Base-by-base conservation (phyloP, 2,888 invertebrate genomes). In the Ormyrus thymus region DNA sequence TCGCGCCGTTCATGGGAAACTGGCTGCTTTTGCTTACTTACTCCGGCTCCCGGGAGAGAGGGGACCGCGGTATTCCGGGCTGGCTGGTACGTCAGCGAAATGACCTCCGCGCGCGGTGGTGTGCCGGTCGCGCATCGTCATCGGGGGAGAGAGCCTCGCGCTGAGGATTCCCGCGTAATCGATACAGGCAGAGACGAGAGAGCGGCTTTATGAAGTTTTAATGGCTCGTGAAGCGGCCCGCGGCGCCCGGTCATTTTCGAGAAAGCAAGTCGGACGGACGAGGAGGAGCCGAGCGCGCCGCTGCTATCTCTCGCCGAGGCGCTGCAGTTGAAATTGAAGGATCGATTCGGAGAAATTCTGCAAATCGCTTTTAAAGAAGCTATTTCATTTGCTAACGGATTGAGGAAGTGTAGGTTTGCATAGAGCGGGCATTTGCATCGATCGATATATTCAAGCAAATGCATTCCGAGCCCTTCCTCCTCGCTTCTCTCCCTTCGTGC, bases 401-500 rank as follows among this genome's bases (percentile, higher is more conserved):
- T 61, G 55, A 62, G 61, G 45, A 64, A 70, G 64, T 58, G 50
- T 43, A 55, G n/a, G 55, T 62, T 62, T 64, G 61, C 45, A 43
- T 13, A 8, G 10, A 11, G 53, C 29, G 59, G 59, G 50, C 58
- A 62, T 69, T 69, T 50, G 48, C 69, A 48, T 64, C 61, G 72
- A 72, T 72, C 62, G 64, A 72, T 69, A 66, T 58, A 51, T 68
- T n/a, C 61, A 66, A 83, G 81, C 81, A 83, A 83, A 84, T 84
- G 81, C 82, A 80, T 81, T 82, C 74, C 72, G 15, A 71, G 13
- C 59, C 56, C 51, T n/a, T 50, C 50, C 50, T 50, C 59, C 43
- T 65, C 68, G 61, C 61, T 58, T 56, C 72, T 65, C 70, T 68
- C 68, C 55, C 68, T 69, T 72, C 77, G 81, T 79, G 69, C 71